Evolutionary conservation across 2,888 invertebrate species (phyloP), one percentile per base, ranked within the genome.

Genomic region (Mythimna loreyi): DNA sequence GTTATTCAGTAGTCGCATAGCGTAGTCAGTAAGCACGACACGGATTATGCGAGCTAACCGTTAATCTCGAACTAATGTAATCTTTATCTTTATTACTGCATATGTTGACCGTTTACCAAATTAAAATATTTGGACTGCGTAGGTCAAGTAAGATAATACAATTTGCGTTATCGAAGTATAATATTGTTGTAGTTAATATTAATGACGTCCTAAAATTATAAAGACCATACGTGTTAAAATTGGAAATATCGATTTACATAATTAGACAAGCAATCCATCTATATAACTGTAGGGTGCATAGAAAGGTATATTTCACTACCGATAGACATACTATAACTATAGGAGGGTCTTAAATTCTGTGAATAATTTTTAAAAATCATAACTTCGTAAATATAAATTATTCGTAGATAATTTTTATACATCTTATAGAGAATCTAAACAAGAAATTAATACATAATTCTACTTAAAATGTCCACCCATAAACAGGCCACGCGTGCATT

Each of bases 1-100:
- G 47, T 65, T 73, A 73, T 19, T 64, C 72, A 65, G 62, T 69
- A 78, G 67, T 50, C 69, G 40, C 55, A 11, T 19, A 28, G 43
- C 43, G 57, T 25, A 60, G 19, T 21, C 67, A 50, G 50, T 66
- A 55, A 59, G 33, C 53, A 47, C 57, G 33, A 43, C 78, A 65
- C 57, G 47, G 49, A 70, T 45, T 59, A 59, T 21, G n/a, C 19
- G 36, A 47, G 40, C 47, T 52, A 43, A 36, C 36, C n/a, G 53
- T 63, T 69, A 58, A 43, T 50, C 45, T 40, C 16, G 25, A 40
- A 40, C 21, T 47, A 68, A 50, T 49, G 40, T 47, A 58, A 45
- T 19, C 11, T 33, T 50, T 68, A 30, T 40, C 69, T 25, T 21
- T 68, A 25, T 19, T 57, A 68, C 23, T 52, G 40, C n/a, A 52